These are phyloP conservation scores for Tupiocoris notatus DNA, from an alignment of 2,888 invertebrate genomes.

Conservation along the genomic window DNA sequence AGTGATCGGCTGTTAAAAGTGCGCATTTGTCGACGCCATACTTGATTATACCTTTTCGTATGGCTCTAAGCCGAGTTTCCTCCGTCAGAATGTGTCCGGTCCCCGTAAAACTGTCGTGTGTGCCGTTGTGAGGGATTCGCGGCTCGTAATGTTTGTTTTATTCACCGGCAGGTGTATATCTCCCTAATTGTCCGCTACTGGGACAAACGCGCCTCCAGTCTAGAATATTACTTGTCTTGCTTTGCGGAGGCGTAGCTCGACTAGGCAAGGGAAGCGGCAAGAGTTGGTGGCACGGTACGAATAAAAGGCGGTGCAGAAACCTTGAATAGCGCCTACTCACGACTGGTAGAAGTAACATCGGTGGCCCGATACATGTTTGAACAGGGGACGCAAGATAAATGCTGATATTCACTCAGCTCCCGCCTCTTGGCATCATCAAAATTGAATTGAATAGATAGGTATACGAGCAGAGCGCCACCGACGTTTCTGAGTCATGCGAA, in stretches of 20 bases:
- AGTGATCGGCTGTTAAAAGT: neutral
- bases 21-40: neutral
- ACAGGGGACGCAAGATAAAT: constrained; percentile 10
- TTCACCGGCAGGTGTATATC: neutral
- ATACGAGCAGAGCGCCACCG: neutral
- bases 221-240: neutral
- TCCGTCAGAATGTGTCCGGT: neutral
- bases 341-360: neutral
- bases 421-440: constrained; percentile 10
- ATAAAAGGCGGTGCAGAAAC: neutral
- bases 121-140: neutral
- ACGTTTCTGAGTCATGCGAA: neutral
- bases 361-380: constrained; percentile 23
- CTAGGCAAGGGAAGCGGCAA: neutral
- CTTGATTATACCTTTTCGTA: neutral
- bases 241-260: neutral
- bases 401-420: constrained; percentile 10
- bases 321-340: neutral
- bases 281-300: neutral
- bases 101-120: neutral
- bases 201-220: neutral
- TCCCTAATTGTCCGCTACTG: neutral
- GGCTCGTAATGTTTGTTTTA: neutral
- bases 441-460: neutral
- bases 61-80: neutral